Evolutionary conservation across 2,797 vertebrate species (phyloP).

Genomic region (Paedocypris micromegethes): DNA sequence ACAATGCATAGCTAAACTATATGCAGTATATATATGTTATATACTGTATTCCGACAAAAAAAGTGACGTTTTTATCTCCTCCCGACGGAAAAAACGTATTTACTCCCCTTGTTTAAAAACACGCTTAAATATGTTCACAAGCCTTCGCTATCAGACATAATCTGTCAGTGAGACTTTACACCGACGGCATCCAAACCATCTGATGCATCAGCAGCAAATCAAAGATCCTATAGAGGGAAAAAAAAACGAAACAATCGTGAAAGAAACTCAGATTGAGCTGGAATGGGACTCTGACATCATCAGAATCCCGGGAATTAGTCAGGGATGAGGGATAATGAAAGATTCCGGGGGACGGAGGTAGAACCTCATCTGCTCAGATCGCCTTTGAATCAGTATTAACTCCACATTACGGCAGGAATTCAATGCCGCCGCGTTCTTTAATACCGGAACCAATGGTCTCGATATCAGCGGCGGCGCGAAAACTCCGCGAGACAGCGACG

Average conservation of each 20-base stretch:
- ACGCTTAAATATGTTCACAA: no score
- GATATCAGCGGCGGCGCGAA: constrained; percentile 70
- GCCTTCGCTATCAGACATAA: no score
- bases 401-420: constrained; percentile 49
- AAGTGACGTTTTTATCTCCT: no score
- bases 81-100: no score
- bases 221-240: constrained; percentile 26
- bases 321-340: constrained; percentile 52
- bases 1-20: no score
- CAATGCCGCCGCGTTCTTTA: constrained; percentile 50
- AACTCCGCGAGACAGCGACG: constrained; percentile 70
- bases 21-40: no score
- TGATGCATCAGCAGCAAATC: constrained; percentile 36
- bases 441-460: constrained; percentile 69
- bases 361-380: constrained; percentile 50
- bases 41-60: no score
- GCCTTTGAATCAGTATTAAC: constrained; percentile 59
- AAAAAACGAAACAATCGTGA: constrained; percentile 39
- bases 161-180: no score
- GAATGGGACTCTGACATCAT: constrained; percentile 47
- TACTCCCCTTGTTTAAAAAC: no score
- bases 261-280: constrained; percentile 29
- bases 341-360: constrained; percentile 46
- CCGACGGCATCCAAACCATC: constrained; percentile 31
- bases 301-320: constrained; percentile 51